Base-by-base conservation (phyloP, 1,140 invertebrate species). In the Ptiloglossa arizonensis region DNA sequence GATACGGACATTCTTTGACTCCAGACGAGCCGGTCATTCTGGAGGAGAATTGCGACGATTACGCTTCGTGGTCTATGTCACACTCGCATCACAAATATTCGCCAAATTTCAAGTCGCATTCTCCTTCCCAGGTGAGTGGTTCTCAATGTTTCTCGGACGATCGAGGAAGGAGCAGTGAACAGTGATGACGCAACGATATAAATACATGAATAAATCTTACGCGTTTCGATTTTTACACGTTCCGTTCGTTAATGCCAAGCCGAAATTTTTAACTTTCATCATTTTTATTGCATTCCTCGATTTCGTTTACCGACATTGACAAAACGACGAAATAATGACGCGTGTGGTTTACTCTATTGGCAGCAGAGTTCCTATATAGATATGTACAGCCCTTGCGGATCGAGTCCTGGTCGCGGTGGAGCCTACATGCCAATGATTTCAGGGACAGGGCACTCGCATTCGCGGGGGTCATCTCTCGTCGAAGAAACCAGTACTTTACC, bases 11-110 rank as follows among this genome's bases (percentile, higher is more conserved):
- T 82, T 94, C 94, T 3, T 88, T 94, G 24, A 95, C 95, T 0
- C 94, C 95, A 0, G 95, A 96, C 79, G 95, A 96, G 84, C 94
- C 94, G 4, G 92, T 93, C 22, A 95, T 95, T 68, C 86, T 94
- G 35, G 95, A 95, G 84, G 95, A 95, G 84, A 95, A 94, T 78
- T 82, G 83, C 60, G 93, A 95, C 74, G 94, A 95, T 29, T 94
- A 94, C 72, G 91, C 91, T 17, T 87, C 90, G 0, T 94, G 93
- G 93, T 90, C 90, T 11, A 89, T 88, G 24, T 85, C 70, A 29
- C 87, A 89, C 60, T 59, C 82, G 46, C 88, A 89, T 73, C 87
- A 88, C 22, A 93, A 93, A 88, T 93, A 92, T 87, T 93, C 93
- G 56, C 91, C 92, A 57, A 93, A 92, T 64, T 92, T 92, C 75